phyloP scores from a whole-genome alignment of 2,888 invertebrate genomes.

The Uloborus plumipes region DNA sequence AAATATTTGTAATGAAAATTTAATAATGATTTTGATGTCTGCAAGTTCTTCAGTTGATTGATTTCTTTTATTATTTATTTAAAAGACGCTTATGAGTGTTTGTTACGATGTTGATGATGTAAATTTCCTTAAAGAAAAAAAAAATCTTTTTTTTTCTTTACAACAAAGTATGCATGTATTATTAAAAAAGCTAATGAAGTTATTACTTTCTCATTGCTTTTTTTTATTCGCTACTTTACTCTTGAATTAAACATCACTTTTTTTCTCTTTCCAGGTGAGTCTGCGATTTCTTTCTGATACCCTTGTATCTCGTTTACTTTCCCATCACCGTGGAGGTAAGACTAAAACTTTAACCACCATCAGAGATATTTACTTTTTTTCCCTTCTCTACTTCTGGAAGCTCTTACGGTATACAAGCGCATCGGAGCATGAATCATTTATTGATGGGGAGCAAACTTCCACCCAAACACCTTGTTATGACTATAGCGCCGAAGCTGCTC shows the following conservation, averaged over 20 bases:
- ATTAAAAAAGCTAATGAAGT: neutral
- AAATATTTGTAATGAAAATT: too few relatives aligned
- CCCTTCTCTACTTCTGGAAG: conserved; percentile 8
- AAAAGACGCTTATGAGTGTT: too few relatives aligned
- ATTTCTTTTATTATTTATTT: too few relatives aligned
- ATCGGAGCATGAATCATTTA: conserved; percentile 56
- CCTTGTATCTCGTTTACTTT: conserved; percentile 47
- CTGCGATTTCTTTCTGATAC: neutral
- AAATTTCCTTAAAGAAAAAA: too few relatives aligned
- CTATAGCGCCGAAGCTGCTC: conserved; percentile 55
- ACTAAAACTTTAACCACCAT: conserved; percentile 58
- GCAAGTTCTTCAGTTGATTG: too few relatives aligned
- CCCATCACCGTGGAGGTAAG: conserved; percentile 48
- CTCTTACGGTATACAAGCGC: conserved; percentile 16
- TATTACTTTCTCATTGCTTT: neutral
- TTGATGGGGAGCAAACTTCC: conserved; percentile 54
- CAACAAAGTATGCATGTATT: too few relatives aligned
- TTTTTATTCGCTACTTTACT: neutral
- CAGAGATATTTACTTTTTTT: conserved; percentile 48
- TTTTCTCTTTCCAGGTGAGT: neutral
- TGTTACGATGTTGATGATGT: too few relatives aligned
- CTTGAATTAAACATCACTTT: neutral
- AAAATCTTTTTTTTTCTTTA: too few relatives aligned
- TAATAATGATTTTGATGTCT: too few relatives aligned
- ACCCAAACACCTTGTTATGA: conserved; percentile 59